Percentiles rank a stretch among this genome's conserved stretches.
Conservation (phyloP, 1,140 invertebrate genomes). For the Ceratosolen fusciceps region DNA sequence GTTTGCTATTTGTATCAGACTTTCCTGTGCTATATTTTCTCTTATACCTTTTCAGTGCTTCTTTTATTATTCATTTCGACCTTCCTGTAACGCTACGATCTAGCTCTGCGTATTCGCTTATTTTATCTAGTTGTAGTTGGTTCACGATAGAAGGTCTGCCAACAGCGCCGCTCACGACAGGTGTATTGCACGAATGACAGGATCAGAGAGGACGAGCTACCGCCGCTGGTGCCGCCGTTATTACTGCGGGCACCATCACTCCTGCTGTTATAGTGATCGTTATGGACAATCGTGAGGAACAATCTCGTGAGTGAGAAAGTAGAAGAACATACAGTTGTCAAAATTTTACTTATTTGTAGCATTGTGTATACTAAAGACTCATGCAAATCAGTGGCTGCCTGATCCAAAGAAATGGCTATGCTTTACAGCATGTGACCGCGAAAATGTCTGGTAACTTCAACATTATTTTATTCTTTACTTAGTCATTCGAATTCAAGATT, state of each 20-base stretch:
- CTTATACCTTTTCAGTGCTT: background rate
- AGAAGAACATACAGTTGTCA: background rate
- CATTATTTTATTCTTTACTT: background rate
- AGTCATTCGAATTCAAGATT: background rate
- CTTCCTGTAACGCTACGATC: background rate
- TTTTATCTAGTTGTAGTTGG: background rate
- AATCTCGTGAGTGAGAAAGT: conserved; percentile 15
- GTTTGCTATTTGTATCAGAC: background rate
- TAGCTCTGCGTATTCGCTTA: background rate
- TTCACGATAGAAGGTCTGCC: background rate
- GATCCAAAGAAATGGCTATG: background rate
- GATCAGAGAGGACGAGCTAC: background rate
- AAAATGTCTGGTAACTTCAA: background rate
- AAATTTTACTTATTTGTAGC: background rate
- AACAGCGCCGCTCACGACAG: background rate
- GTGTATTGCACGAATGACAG: conserved; percentile 31
- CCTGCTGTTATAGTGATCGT: background rate
- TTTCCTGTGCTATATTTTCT: conserved; percentile 1
- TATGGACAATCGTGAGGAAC: conserved; percentile 32
- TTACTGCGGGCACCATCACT: background rate
- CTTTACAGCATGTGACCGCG: conserved; percentile 21
- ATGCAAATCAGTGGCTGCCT: background rate
- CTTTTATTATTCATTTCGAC: background rate
- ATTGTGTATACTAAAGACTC: background rate
- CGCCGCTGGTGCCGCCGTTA: conserved; percentile 2